Conservation (phyloP, 2,797 vertebrate species). For the Ambastaia sidthimunki region DNA sequence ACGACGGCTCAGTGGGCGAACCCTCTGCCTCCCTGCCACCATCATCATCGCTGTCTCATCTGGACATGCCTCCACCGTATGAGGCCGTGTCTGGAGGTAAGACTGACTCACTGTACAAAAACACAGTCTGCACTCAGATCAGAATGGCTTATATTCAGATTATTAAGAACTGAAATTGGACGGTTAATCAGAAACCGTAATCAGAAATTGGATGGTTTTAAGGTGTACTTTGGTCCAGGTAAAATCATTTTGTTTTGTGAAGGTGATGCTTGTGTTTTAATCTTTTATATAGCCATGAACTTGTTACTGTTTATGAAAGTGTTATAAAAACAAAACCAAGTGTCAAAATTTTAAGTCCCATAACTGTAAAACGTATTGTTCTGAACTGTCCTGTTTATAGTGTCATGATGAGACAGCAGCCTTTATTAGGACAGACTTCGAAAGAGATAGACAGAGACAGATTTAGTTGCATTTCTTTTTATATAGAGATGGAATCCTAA, state of each 20-base stretch:
- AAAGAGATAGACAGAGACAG: neutral
- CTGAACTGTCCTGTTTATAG: too few relatives aligned
- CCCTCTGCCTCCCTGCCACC: constrained; percentile 78
- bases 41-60: constrained; percentile 80
- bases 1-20: constrained; percentile 81
- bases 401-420: too few relatives aligned
- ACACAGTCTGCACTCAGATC: neutral
- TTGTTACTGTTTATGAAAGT: too few relatives aligned
- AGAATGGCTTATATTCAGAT: neutral
- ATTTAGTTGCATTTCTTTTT: neutral
- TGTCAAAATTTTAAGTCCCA: too few relatives aligned
- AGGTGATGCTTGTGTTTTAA: neutral
- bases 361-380: too few relatives aligned
- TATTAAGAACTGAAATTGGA: neutral
- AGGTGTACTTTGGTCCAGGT: too few relatives aligned
- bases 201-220: too few relatives aligned
- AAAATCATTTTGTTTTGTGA: too few relatives aligned
- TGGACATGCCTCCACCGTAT: constrained; percentile 86
- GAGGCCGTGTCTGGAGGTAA: constrained; percentile 83
- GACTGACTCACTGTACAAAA: neutral
- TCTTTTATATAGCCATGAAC: neutral
- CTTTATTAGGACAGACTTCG: too few relatives aligned
- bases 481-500: neutral
- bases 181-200: too few relatives aligned
- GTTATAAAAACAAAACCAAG: too few relatives aligned